Percentiles rank a stretch among this genome's conserved stretches.
phyloP scores from a whole-genome alignment of 2,888 invertebrate species.

The Nematopogon swammerdamellus region DNA sequence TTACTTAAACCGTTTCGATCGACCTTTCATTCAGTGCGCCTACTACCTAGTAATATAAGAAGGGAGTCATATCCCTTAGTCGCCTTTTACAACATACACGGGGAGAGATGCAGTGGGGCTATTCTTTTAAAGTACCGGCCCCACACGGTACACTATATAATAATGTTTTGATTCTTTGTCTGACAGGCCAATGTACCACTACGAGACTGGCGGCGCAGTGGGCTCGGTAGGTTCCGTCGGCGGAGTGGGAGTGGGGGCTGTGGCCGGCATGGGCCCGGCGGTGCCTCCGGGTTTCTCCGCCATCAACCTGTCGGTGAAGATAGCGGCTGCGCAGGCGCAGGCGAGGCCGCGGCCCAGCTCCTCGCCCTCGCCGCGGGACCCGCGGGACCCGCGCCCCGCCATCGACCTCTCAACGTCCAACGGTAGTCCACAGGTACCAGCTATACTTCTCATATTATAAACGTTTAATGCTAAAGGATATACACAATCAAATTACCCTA shows the following conservation, averaged over 20 bases:
- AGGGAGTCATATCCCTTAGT: too few species aligned
- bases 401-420: slow-evolving; percentile 86
- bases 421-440: slow-evolving; percentile 80
- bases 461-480: too few species aligned
- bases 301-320: slow-evolving; percentile 83
- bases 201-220: slow-evolving; percentile 58
- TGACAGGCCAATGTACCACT: slow-evolving; percentile 76
- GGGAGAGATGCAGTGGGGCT: too few species aligned
- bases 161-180: too few species aligned
- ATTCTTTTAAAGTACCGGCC: too few species aligned
- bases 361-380: slow-evolving; percentile 71
- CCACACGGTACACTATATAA: too few species aligned
- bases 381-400: slow-evolving; percentile 77
- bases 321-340: slow-evolving; percentile 70
- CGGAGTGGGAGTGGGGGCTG: slow-evolving; percentile 57
- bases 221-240: slow-evolving; percentile 22
- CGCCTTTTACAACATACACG: too few species aligned
- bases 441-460: too few species aligned
- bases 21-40: too few species aligned
- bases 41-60: too few species aligned
- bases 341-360: slow-evolving; percentile 63
- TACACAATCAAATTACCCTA: too few species aligned
- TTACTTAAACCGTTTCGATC: too few species aligned
- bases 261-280: slow-evolving; percentile 64
- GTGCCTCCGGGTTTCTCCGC: slow-evolving; percentile 75